Base-by-base conservation (phyloP, 2,113 vertebrate species). In the Maccullochella peelii region DNA sequence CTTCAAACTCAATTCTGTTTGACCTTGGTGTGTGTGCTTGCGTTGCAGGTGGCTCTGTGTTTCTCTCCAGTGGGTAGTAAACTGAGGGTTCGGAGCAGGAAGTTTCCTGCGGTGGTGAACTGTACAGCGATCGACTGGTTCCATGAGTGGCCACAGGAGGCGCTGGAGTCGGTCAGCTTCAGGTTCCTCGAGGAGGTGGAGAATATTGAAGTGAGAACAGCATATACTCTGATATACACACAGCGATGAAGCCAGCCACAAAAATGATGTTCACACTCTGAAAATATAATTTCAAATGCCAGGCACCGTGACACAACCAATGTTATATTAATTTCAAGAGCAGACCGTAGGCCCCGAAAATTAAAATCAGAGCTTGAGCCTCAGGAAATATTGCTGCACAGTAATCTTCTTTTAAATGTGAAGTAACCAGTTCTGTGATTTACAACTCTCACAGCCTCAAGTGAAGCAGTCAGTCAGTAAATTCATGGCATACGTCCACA, bases 401-500 rank as follows among this genome's bases (percentile, higher is more conserved):
- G 10, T 84, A 62, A 73, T 79, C 74, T 59, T 23, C 7, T 77
- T 77, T 70, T 81, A 62, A 27, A 57, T 63, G 52, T 52, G 30
- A 77, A 65, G 18, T 80, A 85, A 87, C 61, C 42, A 8, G 5
- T 23, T 27, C 11, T 78, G 4, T 63, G 8, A 65, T 67, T 76
- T 73, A 3, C 81, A 7, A 50, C 65, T 49, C 7, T 77, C 77
- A 54, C 73, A 98, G 97, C 92, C 95, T 2, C 21, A 93, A n/a
- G 86, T 97, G 61, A 97, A 97, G 89, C 94, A 94, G 4, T 98
- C 97, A 0, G 95, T 98, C 70, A 98, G 97, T 91, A 97, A 97
- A 79, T 99, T 98, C 93, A 98, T 98, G 98, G 97, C 98, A 1
- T 96, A 96, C 0, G 95, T 99, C n/a, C 98, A 99, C 90, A 92